Evolutionary conservation across 2,888 invertebrate genomes (phyloP).

Genomic region (Yponomeuta sedellus): DNA sequence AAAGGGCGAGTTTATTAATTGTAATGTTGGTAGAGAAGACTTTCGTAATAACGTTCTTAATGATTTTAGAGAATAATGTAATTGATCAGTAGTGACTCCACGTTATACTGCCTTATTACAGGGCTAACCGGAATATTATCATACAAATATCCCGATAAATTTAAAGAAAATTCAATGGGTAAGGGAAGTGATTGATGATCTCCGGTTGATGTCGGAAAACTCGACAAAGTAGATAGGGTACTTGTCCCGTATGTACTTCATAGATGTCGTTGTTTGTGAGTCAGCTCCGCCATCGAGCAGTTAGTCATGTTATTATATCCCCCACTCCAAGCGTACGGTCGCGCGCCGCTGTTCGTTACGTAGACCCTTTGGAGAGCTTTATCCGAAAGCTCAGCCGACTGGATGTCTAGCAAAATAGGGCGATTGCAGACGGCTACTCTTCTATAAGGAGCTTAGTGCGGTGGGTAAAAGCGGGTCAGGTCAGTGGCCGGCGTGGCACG

Average conservation of each 20-base stretch:
- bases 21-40: too few species aligned
- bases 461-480: slow-evolving; percentile 66
- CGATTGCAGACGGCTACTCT: slow-evolving; percentile 1
- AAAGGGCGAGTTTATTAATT: too few species aligned
- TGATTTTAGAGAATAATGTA: neutral
- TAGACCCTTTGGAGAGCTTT: neutral
- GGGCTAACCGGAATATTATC: neutral
- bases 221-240: neutral
- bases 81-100: neutral
- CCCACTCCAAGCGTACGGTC: neutral
- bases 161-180: too few species aligned
- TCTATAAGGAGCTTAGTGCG: slow-evolving; percentile 10
- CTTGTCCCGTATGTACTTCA: neutral
- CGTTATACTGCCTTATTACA: neutral
- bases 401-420: slow-evolving; percentile 9
- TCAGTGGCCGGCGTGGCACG: slow-evolving; percentile 35
- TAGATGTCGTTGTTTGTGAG: neutral
- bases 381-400: slow-evolving; percentile 8
- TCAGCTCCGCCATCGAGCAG: neutral
- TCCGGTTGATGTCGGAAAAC: too few species aligned
- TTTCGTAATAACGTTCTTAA: too few species aligned
- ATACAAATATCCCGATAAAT: neutral
- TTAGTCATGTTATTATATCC: neutral
- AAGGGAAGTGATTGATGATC: too few species aligned
- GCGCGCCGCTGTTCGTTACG: neutral